Evolutionary conservation across 2,797 vertebrate species (phyloP).

Genomic region (Threskiornis aethiopicus): DNA sequence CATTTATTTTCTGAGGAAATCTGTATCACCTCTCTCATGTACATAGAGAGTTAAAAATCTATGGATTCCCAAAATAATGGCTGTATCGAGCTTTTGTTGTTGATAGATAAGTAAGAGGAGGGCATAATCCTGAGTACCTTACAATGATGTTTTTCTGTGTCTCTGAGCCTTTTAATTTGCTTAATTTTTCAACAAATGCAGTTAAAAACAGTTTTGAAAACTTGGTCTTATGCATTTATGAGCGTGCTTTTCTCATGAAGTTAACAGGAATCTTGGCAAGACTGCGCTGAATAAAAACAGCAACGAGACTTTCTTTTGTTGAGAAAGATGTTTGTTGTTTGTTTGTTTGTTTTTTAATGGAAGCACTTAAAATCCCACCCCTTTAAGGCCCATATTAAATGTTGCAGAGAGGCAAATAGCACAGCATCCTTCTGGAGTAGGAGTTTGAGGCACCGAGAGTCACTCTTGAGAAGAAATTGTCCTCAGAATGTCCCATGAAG

Average conservation of each 20-base stretch:
- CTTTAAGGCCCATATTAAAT: not conserved
- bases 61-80: not conserved
- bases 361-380: not conserved
- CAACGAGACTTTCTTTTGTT: not conserved
- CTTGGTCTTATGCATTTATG: not conserved
- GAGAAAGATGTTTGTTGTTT: not conserved
- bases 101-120: not conserved
- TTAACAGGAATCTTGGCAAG: not conserved
- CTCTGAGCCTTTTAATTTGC: not conserved
- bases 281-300: not conserved
- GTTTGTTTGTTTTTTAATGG: not conserved
- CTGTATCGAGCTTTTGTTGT: not conserved
- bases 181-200: not conserved
- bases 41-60: not conserved
- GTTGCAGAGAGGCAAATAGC: not conserved
- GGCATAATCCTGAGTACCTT: not conserved
- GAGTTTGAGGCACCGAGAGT: not conserved
- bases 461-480: not conserved
- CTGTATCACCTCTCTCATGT: not conserved
- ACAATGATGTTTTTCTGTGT: not conserved
- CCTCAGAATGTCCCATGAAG: not conserved
- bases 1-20: not conserved
- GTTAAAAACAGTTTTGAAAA: not conserved
- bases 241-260: not conserved
- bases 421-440: not conserved